Evolutionary conservation across 2,113 vertebrate species (phyloP), one percentile per base, ranked within the genome.

Genomic region (Zosterops borbonicus): DNA sequence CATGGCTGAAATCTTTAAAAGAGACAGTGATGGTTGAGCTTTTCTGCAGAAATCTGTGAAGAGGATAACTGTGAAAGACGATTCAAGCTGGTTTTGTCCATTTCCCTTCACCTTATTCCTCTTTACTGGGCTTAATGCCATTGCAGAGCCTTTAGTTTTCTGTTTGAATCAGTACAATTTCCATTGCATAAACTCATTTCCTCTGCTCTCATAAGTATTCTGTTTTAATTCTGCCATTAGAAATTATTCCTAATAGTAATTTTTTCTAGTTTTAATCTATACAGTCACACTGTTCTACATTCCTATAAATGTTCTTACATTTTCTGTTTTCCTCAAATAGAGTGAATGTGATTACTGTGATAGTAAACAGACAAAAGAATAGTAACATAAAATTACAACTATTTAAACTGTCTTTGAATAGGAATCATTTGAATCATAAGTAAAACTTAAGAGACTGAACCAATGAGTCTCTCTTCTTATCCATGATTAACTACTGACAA

Each of bases 401-500:
- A 62, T 89, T 96, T 96, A 90, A 97, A 79, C 78, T 90, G 79
- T 94, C 76, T 81, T 96, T 96, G 91, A 92, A 89, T 63, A 70
- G 67, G 82, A 96, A 91, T 96, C 11, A 44, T 92, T 97, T 89
- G 83, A 95, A 75, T 87, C 82, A 20, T 92, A 81, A 87, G 95
- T 93, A 97, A 94, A 96, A 95, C 83, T 96, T 96, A 92, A 94
- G 90, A 97, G 97, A 89, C 75, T 96, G 97, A 97, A 77, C 87
- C 89, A 93, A 87, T 44, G 90, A 97, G 70, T 90, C 76, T 94
- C 74, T 94, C 95, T 85, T 83, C 79, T 97, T 97, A 95, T 91
- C 29, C 68, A 52, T 97, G 97, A 98, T 98, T 98, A 97, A 98
- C 90, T 97, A 92, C 85, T 97, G 95, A 97, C 92, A 97, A 93